Conservation (phyloP, 2,113 vertebrate genomes). For the Pimephales promelas region DNA sequence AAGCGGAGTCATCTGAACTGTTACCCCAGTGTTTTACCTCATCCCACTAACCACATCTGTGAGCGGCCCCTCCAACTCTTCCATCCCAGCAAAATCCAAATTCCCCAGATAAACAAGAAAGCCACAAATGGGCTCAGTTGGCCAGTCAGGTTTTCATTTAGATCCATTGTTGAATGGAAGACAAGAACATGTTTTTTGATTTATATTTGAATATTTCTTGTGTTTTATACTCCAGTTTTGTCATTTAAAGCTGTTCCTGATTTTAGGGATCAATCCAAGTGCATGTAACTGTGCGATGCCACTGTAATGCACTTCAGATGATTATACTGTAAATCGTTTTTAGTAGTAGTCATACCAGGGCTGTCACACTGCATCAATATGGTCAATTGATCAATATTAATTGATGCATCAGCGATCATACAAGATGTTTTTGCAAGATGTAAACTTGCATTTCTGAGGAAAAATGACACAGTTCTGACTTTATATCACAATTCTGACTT, state of each 20-base stretch:
- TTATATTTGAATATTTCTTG: not conserved
- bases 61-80: not conserved
- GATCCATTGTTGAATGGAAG: not conserved
- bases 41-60: not conserved
- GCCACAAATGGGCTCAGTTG: conserved; percentile 12
- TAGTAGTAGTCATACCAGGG: no score
- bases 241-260: not conserved
- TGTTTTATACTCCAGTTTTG: not conserved
- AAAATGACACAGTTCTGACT: no score
- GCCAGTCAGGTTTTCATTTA: conserved; percentile 6
- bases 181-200: not conserved
- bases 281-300: conserved; percentile 4
- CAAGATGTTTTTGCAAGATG: no score
- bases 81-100: not conserved
- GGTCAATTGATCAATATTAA: not conserved
- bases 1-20: conserved; percentile 29
- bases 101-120: conserved; percentile 15
- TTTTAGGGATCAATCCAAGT: not conserved
- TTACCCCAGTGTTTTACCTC: not conserved
- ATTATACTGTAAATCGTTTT: not conserved
- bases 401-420: not conserved
- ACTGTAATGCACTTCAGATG: not conserved
- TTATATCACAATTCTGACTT: no score
- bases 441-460: no score
- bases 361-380: not conserved